Percentiles rank a stretch among this genome's conserved stretches.
These are phyloP conservation scores for Nephrotoma guestfalica DNA, from an alignment of 2,888 invertebrate species.

Conservation along the genomic window DNA sequence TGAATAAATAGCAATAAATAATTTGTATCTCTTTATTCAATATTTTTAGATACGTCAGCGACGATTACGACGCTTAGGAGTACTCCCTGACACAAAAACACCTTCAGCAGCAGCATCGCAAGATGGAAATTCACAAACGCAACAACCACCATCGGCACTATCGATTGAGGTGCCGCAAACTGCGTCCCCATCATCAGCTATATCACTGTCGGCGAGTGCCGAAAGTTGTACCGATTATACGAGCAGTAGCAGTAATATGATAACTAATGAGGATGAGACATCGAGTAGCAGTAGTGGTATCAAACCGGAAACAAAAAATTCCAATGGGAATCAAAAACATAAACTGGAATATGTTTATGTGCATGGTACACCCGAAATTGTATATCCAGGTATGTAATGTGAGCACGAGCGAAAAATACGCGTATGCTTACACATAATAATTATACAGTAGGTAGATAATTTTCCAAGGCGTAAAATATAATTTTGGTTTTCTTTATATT, in stretches of 20 bases:
- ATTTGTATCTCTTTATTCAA: conserved; percentile 3
- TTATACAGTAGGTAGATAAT: background rate
- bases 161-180: conserved; percentile 10
- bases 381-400: background rate
- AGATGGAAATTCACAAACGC: background rate
- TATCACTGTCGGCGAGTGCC: conserved; percentile 9
- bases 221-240: conserved; percentile 15
- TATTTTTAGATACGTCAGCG: conserved; percentile 13
- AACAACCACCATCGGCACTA: background rate
- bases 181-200: conserved; percentile 9
- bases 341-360: conserved; percentile 1
- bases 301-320: background rate
- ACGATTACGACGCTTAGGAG: conserved; percentile 12
- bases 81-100: background rate
- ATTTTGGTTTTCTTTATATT: background rate
- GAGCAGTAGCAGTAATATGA: conserved; percentile 27
- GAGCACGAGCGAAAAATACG: background rate
- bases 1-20: background rate
- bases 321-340: background rate
- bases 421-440: background rate
- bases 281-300: background rate
- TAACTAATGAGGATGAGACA: background rate
- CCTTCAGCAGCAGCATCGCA: background rate
- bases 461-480: background rate
- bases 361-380: background rate